Percentiles rank a stretch among this genome's conserved stretches.
Conservation (phyloP, 2,113 vertebrate species). For the Trichomycterus rosablanca region DNA sequence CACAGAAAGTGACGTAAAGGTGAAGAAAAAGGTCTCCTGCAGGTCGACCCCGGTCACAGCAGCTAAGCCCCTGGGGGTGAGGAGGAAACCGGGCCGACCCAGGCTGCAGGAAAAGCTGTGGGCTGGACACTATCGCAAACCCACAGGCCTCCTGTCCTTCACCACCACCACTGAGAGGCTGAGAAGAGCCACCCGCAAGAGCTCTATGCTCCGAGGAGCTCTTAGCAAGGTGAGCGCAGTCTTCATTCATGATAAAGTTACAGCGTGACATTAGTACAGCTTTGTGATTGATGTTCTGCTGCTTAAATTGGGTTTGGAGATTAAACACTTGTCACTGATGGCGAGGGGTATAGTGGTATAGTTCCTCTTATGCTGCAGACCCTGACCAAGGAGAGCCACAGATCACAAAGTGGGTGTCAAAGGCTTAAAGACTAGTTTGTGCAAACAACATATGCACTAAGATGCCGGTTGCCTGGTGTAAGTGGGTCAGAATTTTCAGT, state of each 20-base stretch:
- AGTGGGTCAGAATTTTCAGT: too few species aligned
- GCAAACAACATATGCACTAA: too few species aligned
- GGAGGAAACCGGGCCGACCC: conserved; percentile 57
- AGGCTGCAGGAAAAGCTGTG: conserved; percentile 65
- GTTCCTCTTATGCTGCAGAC: too few species aligned
- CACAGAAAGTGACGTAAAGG: conserved; percentile 83
- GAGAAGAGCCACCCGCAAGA: conserved; percentile 83
- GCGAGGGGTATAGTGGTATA: too few species aligned
- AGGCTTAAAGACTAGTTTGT: too few species aligned
- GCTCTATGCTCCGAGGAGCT: conserved; percentile 63
- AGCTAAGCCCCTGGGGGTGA: conserved; percentile 65
- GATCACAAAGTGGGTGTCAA: too few species aligned
- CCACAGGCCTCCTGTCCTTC: conserved; percentile 64
- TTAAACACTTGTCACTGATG: too few species aligned
- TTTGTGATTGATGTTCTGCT: too few species aligned
- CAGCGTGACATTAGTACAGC: too few species aligned
- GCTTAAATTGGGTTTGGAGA: too few species aligned
- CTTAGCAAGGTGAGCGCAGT: conserved; percentile 56
- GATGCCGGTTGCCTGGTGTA: too few species aligned
- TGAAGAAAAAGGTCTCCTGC: conserved; percentile 72
- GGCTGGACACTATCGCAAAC: conserved; percentile 56
- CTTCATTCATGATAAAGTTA: background rate
- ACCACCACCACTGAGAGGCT: conserved; percentile 75
- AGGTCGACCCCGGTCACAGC: conserved; percentile 43
- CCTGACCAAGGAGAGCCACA: too few species aligned